Conservation (phyloP, 2,797 vertebrate genomes). For the Clamator glandarius region DNA sequence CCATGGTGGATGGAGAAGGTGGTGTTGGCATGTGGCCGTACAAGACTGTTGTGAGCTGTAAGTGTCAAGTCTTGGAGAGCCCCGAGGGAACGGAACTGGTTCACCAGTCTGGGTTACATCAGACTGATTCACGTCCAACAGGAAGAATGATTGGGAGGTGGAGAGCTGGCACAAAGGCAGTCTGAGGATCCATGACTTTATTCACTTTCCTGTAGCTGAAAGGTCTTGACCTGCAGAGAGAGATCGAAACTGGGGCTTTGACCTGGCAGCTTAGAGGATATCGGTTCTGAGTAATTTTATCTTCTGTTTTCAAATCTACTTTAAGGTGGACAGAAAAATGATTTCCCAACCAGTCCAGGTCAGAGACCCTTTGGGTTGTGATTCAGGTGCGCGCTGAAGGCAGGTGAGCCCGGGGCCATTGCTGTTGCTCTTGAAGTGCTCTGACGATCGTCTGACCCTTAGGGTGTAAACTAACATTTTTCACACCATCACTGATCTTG, state of each 20-base stretch:
- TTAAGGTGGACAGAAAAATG: not conserved
- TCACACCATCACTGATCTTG: not conserved
- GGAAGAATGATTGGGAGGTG: not conserved
- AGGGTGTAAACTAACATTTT: not conserved
- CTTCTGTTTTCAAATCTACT: not conserved
- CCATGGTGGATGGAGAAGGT: not conserved
- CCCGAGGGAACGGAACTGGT: not conserved
- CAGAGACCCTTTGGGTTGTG: not conserved
- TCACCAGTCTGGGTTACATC: no score
- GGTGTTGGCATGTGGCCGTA: rapidly evolving
- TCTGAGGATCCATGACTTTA: not conserved
- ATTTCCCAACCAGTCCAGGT: not conserved
- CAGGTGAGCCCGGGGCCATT: not conserved
- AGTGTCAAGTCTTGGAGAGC: not conserved
- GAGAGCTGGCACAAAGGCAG: not conserved
- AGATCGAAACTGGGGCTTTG: not conserved
- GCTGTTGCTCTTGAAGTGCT: not conserved
- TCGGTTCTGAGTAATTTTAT: not conserved
- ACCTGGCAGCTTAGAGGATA: not conserved
- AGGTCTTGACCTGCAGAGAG: not conserved
- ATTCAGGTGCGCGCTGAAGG: not conserved
- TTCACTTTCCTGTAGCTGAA: not conserved
- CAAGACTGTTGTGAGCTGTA: rapidly evolving
- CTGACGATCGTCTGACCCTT: not conserved
- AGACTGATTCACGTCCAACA: not conserved